phyloP scores from a whole-genome alignment of 2,113 vertebrate species.

The Podocnemis expansa region DNA sequence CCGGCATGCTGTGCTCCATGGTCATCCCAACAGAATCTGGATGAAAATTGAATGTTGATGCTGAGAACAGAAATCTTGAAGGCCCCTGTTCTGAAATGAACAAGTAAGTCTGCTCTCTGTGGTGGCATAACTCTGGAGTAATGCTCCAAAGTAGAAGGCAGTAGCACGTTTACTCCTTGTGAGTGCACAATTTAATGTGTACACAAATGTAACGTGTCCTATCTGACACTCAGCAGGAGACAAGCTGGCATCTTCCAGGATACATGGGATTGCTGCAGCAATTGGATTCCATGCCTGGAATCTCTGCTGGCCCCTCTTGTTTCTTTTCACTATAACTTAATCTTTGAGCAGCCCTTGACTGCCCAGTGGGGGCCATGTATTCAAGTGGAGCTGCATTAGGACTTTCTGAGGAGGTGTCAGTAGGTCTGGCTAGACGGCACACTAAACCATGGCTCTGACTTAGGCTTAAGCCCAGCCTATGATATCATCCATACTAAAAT shows the following conservation, averaged over 20 bases:
- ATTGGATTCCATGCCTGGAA: neutral
- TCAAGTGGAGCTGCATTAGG: too few species aligned
- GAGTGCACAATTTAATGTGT: neutral
- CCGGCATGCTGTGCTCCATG: neutral
- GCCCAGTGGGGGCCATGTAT: neutral
- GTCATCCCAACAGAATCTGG: neutral
- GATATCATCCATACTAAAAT: neutral
- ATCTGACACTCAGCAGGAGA: neutral
- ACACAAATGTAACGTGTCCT: neutral
- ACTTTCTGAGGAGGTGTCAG: neutral
- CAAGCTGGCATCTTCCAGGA: neutral
- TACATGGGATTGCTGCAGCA: neutral
- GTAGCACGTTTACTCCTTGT: neutral
- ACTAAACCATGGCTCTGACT: neutral
- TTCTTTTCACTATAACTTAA: neutral
- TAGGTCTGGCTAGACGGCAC: neutral
- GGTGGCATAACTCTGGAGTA: neutral
- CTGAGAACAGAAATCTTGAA: neutral
- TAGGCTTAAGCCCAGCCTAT: neutral
- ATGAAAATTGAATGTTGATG: neutral
- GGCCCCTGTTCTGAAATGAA: neutral
- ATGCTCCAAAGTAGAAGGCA: neutral
- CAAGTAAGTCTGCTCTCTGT: neutral
- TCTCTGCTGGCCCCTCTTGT: neutral
- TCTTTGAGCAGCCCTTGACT: neutral